phyloP scores from a whole-genome alignment of 1,140 invertebrate species.

The Paralvinella palmiformis region DNA sequence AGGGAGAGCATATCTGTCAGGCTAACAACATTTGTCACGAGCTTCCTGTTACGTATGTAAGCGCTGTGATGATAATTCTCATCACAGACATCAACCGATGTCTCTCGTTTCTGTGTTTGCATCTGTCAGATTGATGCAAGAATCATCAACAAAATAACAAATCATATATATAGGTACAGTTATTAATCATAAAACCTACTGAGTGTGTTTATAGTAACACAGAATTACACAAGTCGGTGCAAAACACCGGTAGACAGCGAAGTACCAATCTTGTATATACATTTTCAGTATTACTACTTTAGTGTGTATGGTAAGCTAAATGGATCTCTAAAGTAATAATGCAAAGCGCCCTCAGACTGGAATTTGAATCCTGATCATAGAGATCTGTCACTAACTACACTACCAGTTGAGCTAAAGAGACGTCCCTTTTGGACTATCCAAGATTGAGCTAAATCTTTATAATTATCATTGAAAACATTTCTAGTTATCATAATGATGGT shows the following conservation, averaged over 20 bases:
- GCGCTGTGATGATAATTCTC: constrained; percentile 18
- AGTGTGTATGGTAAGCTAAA: too few species aligned
- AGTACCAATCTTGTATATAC: too few species aligned
- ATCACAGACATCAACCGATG: background rate
- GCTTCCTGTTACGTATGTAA: constrained; percentile 24
- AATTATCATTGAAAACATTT: too few species aligned
- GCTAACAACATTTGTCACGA: constrained; percentile 29
- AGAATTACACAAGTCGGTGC: constrained; percentile 28
- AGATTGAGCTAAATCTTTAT: too few species aligned
- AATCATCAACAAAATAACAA: background rate
- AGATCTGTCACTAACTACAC: too few species aligned
- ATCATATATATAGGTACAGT: constrained; percentile 36
- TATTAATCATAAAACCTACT: constrained; percentile 27
- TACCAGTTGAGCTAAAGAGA: too few species aligned
- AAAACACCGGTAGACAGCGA: constrained; percentile 23
- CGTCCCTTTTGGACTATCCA: too few species aligned
- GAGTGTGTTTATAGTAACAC: constrained; percentile 27
- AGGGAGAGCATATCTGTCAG: constrained; percentile 26
- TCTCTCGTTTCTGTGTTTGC: constrained; percentile 22
- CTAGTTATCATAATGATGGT: too few species aligned
- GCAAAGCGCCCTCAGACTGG: too few species aligned
- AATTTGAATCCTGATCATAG: too few species aligned
- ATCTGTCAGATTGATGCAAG: background rate
- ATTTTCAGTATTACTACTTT: too few species aligned
- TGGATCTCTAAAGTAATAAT: too few species aligned